A percentile compares a stretch with the other conserved stretches of the same genome.
These are phyloP conservation scores for Oxyura jamaicensis DNA, from an alignment of 2,113 vertebrate species.

Conservation along the genomic window DNA sequence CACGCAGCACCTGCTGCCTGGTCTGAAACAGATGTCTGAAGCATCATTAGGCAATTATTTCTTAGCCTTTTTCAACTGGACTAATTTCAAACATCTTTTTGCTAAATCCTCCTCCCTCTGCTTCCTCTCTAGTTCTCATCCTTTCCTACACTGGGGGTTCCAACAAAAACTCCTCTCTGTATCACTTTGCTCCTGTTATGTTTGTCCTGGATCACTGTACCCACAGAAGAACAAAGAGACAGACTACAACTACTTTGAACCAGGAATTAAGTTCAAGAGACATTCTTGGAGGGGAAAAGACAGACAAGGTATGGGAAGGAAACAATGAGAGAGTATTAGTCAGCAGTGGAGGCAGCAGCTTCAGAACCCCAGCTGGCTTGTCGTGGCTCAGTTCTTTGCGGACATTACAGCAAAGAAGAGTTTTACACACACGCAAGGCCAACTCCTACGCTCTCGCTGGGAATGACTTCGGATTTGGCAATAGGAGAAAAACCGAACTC, in stretches of 20 bases:
- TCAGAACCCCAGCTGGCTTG: not conserved
- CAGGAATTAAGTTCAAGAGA: not conserved
- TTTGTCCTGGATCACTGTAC: conserved; percentile 4
- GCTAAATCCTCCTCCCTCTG: not conserved
- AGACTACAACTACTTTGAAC: not conserved
- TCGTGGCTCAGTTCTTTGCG: not conserved
- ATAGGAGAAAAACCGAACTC: not conserved
- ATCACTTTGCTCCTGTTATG: not conserved
- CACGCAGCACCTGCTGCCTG: conserved; percentile 45
- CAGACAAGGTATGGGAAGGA: not conserved
- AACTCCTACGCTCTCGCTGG: not conserved
- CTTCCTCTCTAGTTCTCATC: conserved; percentile 20
- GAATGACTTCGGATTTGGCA: not conserved
- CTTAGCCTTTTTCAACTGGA: not conserved
- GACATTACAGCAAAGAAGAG: not conserved
- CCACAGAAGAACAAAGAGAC: not conserved
- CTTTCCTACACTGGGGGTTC: not conserved
- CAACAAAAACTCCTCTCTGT: not conserved
- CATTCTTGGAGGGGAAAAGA: not conserved
- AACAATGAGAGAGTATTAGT: not conserved
- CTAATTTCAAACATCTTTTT: conserved; percentile 13
- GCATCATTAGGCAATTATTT: conserved; percentile 33
- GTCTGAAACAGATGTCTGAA: conserved; percentile 58
- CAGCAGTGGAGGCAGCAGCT: not conserved
- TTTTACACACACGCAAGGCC: not conserved